Percentiles rank a stretch among this genome's conserved stretches.
phyloP scores from a whole-genome alignment of 2,888 invertebrate species.

The Morpho achilles region DNA sequence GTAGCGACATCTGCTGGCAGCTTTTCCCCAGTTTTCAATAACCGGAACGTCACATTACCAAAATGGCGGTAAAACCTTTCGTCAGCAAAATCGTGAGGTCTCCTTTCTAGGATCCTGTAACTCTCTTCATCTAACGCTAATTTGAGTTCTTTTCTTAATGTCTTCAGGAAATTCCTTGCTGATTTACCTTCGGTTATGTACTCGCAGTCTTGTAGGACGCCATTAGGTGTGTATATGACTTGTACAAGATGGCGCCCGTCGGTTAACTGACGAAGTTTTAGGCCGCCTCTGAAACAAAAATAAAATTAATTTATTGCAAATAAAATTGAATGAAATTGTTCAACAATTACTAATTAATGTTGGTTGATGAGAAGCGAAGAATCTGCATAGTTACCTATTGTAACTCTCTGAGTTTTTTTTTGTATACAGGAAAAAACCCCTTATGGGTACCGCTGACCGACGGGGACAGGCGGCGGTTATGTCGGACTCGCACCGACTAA shows the following conservation, averaged over 20 bases:
- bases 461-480: no score
- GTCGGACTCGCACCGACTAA: no score
- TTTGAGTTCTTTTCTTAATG: constrained; percentile 78
- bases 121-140: constrained; percentile 59
- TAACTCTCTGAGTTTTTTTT: no score
- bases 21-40: constrained; percentile 64
- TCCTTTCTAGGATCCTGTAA: constrained; percentile 48
- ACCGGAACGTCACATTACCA: constrained; percentile 76
- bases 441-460: no score
- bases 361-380: no score
- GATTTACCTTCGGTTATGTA: constrained; percentile 77
- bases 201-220: constrained; percentile 83
- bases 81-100: constrained; percentile 37
- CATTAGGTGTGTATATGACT: constrained; percentile 81
- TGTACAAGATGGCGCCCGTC: constrained; percentile 84
- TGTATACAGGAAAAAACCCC: no score
- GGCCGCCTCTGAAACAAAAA: constrained; percentile 69
- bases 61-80: constrained; percentile 64
- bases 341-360: no score
- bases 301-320: not conserved
- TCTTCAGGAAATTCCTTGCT: constrained; percentile 79
- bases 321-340: no score
- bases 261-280: constrained; percentile 83
- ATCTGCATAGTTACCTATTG: no score
- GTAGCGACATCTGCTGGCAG: constrained; percentile 70